Percentiles rank a stretch among this genome's conserved stretches.
Evolutionary conservation across 2,888 invertebrate species (phyloP).

Genomic region (Drosophila birchii): DNA sequence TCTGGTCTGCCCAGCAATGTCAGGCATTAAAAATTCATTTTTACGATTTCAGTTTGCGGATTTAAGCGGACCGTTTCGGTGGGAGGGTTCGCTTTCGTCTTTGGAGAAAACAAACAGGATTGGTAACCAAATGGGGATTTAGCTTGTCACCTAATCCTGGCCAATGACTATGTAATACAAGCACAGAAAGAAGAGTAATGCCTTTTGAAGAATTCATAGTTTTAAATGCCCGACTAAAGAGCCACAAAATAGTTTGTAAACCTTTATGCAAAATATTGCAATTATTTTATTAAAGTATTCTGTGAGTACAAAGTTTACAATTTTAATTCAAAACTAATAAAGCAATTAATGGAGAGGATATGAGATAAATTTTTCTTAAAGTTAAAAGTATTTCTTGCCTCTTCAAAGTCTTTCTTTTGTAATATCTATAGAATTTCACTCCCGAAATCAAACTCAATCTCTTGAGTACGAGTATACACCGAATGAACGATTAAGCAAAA

Average conservation of each 20-base stretch:
- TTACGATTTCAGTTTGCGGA: constrained; percentile 48
- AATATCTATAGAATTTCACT: no score
- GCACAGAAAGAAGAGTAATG: constrained; percentile 5
- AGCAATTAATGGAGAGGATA: no score
- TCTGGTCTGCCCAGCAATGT: constrained; percentile 26
- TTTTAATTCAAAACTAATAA: not conserved
- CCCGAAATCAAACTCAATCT: not conserved
- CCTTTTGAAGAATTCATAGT: not conserved
- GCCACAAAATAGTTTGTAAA: not conserved
- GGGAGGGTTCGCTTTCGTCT: not conserved
- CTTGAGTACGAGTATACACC: not conserved
- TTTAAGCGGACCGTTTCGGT: constrained; percentile 27
- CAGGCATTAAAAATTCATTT: constrained; percentile 66
- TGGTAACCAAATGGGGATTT: constrained; percentile 17
- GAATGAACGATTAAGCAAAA: constrained; percentile 5
- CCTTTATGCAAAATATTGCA: not conserved
- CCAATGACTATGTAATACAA: constrained; percentile 5
- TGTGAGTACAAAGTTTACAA: not conserved
- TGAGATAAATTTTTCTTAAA: not conserved
- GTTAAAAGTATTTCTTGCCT: not conserved
- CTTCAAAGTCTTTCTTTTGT: not conserved
- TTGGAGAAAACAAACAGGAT: constrained; percentile 11
- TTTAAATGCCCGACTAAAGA: not conserved
- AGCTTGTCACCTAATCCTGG: constrained; percentile 25
- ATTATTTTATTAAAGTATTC: not conserved